Conservation (phyloP, 64 coral and sea anemone genomes). For the Pachyseris speciosa region DNA sequence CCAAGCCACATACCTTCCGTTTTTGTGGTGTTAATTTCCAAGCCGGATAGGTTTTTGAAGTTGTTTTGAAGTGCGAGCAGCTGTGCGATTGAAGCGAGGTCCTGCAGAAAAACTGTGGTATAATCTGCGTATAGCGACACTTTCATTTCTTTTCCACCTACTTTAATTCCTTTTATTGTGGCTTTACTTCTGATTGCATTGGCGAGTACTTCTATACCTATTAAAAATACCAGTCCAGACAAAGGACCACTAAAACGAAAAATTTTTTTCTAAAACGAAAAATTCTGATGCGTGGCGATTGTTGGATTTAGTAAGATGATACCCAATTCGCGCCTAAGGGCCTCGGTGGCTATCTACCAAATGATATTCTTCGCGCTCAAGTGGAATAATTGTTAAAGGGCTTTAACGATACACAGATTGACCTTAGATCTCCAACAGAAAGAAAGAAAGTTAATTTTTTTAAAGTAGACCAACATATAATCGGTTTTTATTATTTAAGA, state of each 20-base stretch:
- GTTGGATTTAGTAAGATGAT: too few species aligned
- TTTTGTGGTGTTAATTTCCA: slow-evolving; percentile 38
- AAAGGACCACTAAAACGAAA: slow-evolving; percentile 13
- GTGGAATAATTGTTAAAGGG: too few species aligned
- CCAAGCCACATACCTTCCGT: slow-evolving; percentile 35
- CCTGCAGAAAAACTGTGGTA: background rate
- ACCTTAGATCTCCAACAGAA: too few species aligned
- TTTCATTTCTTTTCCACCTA: background rate
- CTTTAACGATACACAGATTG: too few species aligned
- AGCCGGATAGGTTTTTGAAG: background rate
- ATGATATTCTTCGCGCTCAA: too few species aligned
- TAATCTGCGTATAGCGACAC: background rate
- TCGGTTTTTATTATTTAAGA: too few species aligned
- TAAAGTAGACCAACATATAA: too few species aligned
- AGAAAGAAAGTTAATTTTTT: too few species aligned
- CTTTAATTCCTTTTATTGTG: slow-evolving; percentile 2
- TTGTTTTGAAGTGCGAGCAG: background rate
- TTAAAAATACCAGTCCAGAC: background rate
- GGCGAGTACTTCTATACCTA: slow-evolving; percentile 14
- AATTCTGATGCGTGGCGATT: slow-evolving; percentile 3
- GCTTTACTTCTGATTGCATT: background rate
- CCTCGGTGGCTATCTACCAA: too few species aligned
- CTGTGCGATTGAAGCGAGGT: background rate
- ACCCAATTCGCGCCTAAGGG: too few species aligned
- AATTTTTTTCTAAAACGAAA: slow-evolving; percentile 1